Evolutionary conservation across 1,140 invertebrate species (phyloP), one percentile per base, ranked within the genome.

Genomic region (Solenopsis fugax): DNA sequence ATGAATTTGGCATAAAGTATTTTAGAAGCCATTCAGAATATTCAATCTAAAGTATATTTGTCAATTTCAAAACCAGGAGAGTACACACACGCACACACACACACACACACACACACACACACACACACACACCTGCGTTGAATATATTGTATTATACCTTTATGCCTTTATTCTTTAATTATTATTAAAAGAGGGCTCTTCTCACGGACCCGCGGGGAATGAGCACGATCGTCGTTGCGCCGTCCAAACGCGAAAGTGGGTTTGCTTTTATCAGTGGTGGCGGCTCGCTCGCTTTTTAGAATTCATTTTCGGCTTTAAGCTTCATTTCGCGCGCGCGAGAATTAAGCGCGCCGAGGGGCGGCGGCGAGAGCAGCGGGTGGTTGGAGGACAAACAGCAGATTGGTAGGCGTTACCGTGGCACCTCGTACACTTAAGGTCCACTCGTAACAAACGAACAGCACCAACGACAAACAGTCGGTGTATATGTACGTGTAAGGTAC

Each of bases 231-330:
- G 29, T 24, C 54, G 24, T 21, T n/a, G n/a, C 21, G 60, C 41
- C 72, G 73, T 65, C 52, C 60, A 58, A 77, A 77, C 72, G 34
- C 52, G 58, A 85, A 82, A 82, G 58, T 18, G 50, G 45, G 60
- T 89, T 85, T 80, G 45, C 73, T 90, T 92, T 92, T 89, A 92
- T 89, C 87, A 90, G 72, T 81, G 87, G 34, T 71, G 64, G 50
- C 78, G 24, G 80, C 48, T 73, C 54, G 76, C 76, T 90, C 81
- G 90, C 91, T 94, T 94, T 94, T 94, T 93, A 93, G 92, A 93
- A 94, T 94, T 95, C 93, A 95, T 95, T 94, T 94, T 94, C 92
- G 91, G 93, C 92, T 92, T 93, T 91, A 90, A 88, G 91, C 91
- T 92, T 92, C 87, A 90, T 93, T 92, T 87, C 86, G 88, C 87